Conservation (phyloP, 2,113 vertebrate genomes). For the Solea solea region DNA sequence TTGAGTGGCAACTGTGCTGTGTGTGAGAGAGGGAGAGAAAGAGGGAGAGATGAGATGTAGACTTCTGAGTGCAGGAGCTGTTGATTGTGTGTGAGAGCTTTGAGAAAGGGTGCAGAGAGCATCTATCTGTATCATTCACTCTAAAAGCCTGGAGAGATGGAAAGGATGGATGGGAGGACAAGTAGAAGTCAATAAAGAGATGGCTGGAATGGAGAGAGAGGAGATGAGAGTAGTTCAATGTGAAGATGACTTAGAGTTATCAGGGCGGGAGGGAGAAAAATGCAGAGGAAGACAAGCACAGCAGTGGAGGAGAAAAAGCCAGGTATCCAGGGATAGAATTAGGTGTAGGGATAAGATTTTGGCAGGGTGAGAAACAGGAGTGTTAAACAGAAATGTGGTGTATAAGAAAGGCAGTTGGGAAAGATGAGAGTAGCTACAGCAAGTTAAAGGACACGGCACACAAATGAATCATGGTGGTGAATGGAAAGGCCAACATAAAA, state of each 20-base stretch:
- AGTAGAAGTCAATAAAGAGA: constrained; percentile 79
- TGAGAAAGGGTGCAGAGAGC: constrained; percentile 75
- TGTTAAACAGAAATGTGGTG: constrained; percentile 44
- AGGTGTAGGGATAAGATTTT: constrained; percentile 37
- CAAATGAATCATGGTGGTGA: constrained; percentile 21
- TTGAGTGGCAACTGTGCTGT: neutral
- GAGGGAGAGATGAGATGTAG: constrained; percentile 50
- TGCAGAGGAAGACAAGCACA: constrained; percentile 8
- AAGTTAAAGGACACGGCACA: constrained; percentile 21
- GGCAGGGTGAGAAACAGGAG: constrained; percentile 7
- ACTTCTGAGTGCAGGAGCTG: constrained; percentile 68
- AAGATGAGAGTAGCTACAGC: neutral
- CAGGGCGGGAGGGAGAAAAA: constrained; percentile 8
- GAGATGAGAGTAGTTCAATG: constrained; percentile 63
- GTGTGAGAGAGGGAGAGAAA: neutral
- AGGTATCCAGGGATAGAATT: constrained; percentile 42
- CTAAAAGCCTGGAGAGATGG: constrained; percentile 76
- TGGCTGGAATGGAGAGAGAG: constrained; percentile 64
- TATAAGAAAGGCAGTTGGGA: constrained; percentile 22
- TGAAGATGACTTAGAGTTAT: constrained; percentile 69
- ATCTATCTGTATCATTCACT: constrained; percentile 79
- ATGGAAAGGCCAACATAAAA: constrained; percentile 2
- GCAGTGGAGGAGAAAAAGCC: constrained; percentile 21
- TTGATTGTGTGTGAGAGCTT: constrained; percentile 78
- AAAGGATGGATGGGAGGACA: constrained; percentile 76